A percentile compares a stretch with the other conserved stretches of the same genome.
Evolutionary conservation across 2,888 invertebrate species (phyloP).

Genomic region (Apantesis nais): DNA sequence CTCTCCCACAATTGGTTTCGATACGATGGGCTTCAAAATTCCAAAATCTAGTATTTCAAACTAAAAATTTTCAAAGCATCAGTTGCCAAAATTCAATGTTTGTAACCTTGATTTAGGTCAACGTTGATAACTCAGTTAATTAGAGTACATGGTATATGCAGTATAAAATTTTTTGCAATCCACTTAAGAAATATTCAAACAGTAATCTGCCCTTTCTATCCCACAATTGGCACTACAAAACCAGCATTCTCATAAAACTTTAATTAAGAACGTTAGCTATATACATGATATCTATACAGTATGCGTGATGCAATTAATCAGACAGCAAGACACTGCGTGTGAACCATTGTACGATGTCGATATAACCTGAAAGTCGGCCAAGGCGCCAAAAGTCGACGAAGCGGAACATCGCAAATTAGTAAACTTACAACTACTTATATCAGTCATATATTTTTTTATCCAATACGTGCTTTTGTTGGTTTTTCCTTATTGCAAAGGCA

Average conservation of each 20-base stretch:
- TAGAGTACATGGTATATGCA: too few species aligned
- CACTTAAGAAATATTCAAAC: neutral
- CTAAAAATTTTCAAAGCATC: too few species aligned
- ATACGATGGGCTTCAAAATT: too few species aligned
- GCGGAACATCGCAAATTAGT: slow-evolving; percentile 31
- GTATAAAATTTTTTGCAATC: neutral
- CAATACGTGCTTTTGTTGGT: neutral
- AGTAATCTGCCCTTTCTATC: neutral
- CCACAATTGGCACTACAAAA: neutral
- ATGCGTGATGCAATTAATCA: slow-evolving; percentile 27
- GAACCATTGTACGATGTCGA: slow-evolving; percentile 46
- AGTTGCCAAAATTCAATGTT: too few species aligned
- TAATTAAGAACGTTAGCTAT: neutral
- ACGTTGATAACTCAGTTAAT: too few species aligned
- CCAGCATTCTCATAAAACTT: neutral
- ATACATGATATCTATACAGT: neutral
- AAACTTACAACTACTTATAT: slow-evolving; percentile 3
- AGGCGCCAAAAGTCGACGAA: slow-evolving; percentile 49
- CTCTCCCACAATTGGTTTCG: too few species aligned
- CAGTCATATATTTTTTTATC: slow-evolving; percentile 7
- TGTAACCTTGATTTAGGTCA: too few species aligned
- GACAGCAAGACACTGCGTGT: slow-evolving; percentile 31
- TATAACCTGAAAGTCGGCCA: slow-evolving; percentile 56
- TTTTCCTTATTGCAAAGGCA: slow-evolving; percentile 12
- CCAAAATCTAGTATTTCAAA: too few species aligned